Base-by-base conservation (phyloP, 2,113 vertebrate species). In the Gopherus evgoodei region DNA sequence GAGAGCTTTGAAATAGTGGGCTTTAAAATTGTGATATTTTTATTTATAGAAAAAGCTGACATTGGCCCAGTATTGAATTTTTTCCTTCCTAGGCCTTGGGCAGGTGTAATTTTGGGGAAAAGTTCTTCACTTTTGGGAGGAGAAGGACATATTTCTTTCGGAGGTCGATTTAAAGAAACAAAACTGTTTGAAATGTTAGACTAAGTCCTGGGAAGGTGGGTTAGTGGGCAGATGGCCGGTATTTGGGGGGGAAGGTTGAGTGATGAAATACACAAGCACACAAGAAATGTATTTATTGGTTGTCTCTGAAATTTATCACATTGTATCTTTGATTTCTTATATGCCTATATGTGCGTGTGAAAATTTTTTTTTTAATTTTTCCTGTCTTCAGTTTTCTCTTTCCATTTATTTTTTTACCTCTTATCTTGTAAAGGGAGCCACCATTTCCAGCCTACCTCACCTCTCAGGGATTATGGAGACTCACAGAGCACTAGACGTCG, bases 381-480 rank as follows among this genome's bases (percentile, higher is more conserved):
- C 78, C 50, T 47, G 47, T 78, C 56, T 4, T 0, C 50, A 88
- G 4, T 85, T 62, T 93, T 95, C 88, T 92, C 38, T 94, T 88
- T 13, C 11, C 81, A 5, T 86, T 83, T 56, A 24, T 53, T n/a
- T 87, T 89, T 87, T 27, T 17, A 5, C 95, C 29, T 97, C 25
- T 91, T 94, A 82, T n/a, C 85, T 91, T 92, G 69, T 98, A n/a
- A 97, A 99, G 99, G 99, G 8, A 98, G 93, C 38, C 95, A 35
- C 44, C 98, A 86, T 87, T 98, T 99, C 92, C 89, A 97, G 82
- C 99, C 99, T 80, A 99, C 99, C 50, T 99, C 99, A 90, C 98
- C 99, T 53, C 98, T 99, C 91, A 99, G 96, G 96, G 98, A 99
- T 94, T 98, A 98, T 69, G 96, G 93, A 81, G 96, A 95, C 79